Evolutionary conservation across 2,888 invertebrate species (phyloP).

Genomic region (Chironomus tentans): DNA sequence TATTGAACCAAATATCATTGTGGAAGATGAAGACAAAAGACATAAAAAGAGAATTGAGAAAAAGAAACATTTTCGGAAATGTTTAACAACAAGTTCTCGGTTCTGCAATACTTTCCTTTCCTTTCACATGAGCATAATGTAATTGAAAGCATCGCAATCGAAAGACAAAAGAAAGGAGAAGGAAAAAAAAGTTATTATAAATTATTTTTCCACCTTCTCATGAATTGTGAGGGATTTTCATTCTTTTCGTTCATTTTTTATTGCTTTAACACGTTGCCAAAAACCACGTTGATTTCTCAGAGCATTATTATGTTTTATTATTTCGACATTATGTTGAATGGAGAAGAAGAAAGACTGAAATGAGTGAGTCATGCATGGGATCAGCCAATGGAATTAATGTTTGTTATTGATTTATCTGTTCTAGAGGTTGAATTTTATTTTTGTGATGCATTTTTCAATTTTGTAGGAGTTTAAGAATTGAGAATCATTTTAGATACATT

Average conservation of each 20-base stretch:
- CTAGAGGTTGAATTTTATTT: background rate
- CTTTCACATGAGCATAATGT: background rate
- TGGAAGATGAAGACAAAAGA: background rate
- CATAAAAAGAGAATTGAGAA: constrained; percentile 1
- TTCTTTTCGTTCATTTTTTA: constrained; percentile 5
- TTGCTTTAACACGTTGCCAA: constrained; percentile 24
- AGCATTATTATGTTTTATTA: background rate
- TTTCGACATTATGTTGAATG: background rate
- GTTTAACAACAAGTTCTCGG: constrained; percentile 7
- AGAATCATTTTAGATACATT: too few species aligned
- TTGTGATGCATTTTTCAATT: too few species aligned
- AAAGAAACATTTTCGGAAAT: constrained; percentile 13
- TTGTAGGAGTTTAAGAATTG: too few species aligned
- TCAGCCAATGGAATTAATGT: constrained; percentile 7
- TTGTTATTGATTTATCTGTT: background rate
- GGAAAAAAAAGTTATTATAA: constrained; percentile 9
- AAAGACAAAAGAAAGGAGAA: background rate
- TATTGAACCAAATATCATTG: constrained; percentile 8
- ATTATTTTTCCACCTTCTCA: constrained; percentile 21
- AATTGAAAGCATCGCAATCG: constrained; percentile 1
- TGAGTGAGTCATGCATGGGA: constrained; percentile 10
- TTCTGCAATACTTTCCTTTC: background rate
- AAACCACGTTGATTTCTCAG: background rate
- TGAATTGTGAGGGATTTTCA: background rate
- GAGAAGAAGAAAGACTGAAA: background rate